Evolutionary conservation across 2,113 vertebrate genomes (phyloP), one percentile per base, ranked within the genome.

Genomic region (Okapia johnstoni): DNA sequence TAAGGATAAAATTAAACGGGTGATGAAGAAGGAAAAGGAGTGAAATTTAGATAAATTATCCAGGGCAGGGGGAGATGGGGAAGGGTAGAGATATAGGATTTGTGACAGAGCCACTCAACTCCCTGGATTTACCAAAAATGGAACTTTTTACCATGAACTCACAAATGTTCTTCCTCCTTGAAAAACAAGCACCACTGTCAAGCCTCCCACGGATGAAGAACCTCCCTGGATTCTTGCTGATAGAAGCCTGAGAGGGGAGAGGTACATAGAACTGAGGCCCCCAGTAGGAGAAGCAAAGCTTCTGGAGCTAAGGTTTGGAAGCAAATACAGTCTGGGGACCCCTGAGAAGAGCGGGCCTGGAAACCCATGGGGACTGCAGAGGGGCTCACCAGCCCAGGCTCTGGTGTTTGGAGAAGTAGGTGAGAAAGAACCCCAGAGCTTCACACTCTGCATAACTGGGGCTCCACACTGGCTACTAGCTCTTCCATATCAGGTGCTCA

Each of bases 11-110:
- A 58, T 84, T 50, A 88, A 96, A 12, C 0, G 80, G 36, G 77
- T 33, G 40, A 97, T 94, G 60, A 48, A 50, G 90, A 97, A 94
- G 97, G 83, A 26, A 14, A 80, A 97, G 60, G 80, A 91, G 86
- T 57, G 19, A 93, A 26, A 61, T 76, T 66, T 84, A 93, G 90
- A 85, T 46, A 76, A 86, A 88, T 15, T 79, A 60, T 33, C 54
- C 89, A 48, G 80, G 93, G 70, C 1, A 70, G 30, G 5, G 1
- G 21, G 16, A 55, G 30, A 76, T 95, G 15, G 55, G 16, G 25
- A n/a, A 33, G 26, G 14, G 30, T 46, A 92, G 40, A 60, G 85
- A 93, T 33, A n/a, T 16, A 96, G 94, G 90, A 48, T 14, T 46
- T 61, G 70, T 95, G 54, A 96, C 93, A 83, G 91, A 92, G 63